Conservation (phyloP, 2,113 vertebrate genomes). For the Bos taurus region DNA sequence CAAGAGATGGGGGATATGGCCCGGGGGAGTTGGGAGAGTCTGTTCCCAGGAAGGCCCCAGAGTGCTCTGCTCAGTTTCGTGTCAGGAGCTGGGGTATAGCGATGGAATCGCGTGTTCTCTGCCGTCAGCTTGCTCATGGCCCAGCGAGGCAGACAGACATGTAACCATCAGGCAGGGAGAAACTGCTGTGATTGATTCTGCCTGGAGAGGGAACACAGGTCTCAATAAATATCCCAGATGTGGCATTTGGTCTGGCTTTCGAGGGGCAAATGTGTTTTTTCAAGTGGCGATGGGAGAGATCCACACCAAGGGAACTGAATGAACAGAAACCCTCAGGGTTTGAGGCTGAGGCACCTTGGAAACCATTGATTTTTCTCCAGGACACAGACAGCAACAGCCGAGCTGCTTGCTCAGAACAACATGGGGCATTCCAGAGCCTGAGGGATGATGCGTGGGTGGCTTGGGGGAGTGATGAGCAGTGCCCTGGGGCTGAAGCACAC, state of each 20-base stretch:
- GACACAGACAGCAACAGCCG: not conserved
- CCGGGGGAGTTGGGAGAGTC: not conserved
- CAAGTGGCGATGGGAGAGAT: not conserved
- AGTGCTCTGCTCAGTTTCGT: not conserved
- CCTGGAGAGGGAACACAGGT: not conserved
- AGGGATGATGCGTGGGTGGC: rapidly evolving
- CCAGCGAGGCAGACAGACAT: not conserved
- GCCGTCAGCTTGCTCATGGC: not conserved
- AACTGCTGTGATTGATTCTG: not conserved
- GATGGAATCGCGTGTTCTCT: not conserved
- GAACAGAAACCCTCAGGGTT: not conserved
- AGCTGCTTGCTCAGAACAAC: not conserved
- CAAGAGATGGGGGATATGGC: not conserved
- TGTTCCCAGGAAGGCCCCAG: not conserved
- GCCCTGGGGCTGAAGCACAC: not conserved
- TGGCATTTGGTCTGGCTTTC: slow-evolving; percentile 21
- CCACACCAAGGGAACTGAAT: not conserved
- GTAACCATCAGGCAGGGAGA: not conserved
- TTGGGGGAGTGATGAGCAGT: not conserved
- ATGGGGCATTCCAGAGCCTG: not conserved
- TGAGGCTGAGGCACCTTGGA: slow-evolving; percentile 8
- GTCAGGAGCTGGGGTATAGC: not conserved
- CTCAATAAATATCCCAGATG: not conserved
- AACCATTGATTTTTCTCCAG: slow-evolving; percentile 43
- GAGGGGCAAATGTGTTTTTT: not conserved